Base-by-base conservation (phyloP, 2,113 vertebrate species). In the Copsychus sechellarum region DNA sequence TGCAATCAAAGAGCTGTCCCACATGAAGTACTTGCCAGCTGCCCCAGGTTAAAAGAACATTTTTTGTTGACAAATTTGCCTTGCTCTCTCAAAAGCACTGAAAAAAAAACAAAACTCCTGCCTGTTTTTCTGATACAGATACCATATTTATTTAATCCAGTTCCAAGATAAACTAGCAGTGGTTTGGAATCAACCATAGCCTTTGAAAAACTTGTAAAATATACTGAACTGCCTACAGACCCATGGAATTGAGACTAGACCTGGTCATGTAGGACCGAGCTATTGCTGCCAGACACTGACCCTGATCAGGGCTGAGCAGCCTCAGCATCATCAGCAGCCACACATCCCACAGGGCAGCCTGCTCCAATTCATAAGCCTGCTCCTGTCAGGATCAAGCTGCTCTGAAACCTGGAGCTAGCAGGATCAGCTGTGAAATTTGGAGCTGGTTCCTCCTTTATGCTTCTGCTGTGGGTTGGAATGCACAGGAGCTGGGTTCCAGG, bases 291-390 rank as follows among this genome's bases (percentile, higher is more conserved):
- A 79, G 6, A 60, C 6, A 4, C 38, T 19, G 69, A 61, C 38
- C 62, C 58, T 38, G 31, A 33, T 38, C 14, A 31, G 9, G 0
- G 1, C 43, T 43, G 69, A 61, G 58, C 34, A 86, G 21, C 23
- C 36, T 61, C 1, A 0, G 62, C 71, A 77, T 45, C 4, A 0
- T 18, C 17, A 5, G 29, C 40, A 7, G 0, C 76, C 58, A 53
- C 21, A 31, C 19, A 25, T 28, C 61, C 34, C 65, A 79, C 5
- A 6, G 50, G 51, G 8, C 51, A 72, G 47, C 38, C 47, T 9
- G 8, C 36, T 72, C 58, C 50, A 43, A 8, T 22, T 53, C 62
- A 29, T 72, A 43, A 51, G 9, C 40, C 61, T 88, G 71, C 24
- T 88, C 19, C 58, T 61, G 21, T 33, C 0, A 0, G 15, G 21